These are phyloP conservation scores for Tenthredo scrophulariae DNA, from an alignment of 2,888 invertebrate species.

Conservation along the genomic window DNA sequence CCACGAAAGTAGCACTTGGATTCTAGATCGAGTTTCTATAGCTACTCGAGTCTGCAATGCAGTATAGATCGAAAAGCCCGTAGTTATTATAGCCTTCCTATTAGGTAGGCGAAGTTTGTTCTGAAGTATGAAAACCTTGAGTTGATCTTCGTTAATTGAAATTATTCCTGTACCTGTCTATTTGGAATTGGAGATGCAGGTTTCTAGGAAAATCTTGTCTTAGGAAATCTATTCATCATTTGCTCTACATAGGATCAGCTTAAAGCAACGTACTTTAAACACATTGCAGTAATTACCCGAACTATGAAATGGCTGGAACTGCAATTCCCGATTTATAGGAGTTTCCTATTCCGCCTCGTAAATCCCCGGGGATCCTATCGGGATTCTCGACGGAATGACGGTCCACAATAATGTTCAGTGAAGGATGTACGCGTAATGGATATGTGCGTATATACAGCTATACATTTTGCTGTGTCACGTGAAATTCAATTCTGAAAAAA, in stretches of 20 bases:
- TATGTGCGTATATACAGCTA: neutral
- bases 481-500: neutral
- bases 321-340: constrained; percentile 42
- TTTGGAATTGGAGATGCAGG: neutral
- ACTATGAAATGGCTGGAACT: constrained; percentile 39
- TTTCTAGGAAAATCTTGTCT: neutral
- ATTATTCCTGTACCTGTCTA: constrained; percentile 2
- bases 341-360: constrained; percentile 41
- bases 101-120: constrained; percentile 38
- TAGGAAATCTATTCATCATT: constrained; percentile 31
- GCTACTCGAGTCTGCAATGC: constrained; percentile 5
- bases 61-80: neutral
- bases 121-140: constrained; percentile 23
- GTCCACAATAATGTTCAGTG: constrained; percentile 35
- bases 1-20: neutral
- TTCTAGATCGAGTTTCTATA: constrained; percentile 10
- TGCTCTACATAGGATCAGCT: neutral
- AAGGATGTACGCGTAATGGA: constrained; percentile 42
- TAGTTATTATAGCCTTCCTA: neutral
- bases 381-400: neutral
- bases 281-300: constrained; percentile 30
- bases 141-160: constrained; percentile 26
- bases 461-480: neutral
- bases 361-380: constrained; percentile 30
- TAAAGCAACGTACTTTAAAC: constrained; percentile 28